phyloP scores from a whole-genome alignment of 1,140 invertebrate species.

The Drosophila ercepeae region DNA sequence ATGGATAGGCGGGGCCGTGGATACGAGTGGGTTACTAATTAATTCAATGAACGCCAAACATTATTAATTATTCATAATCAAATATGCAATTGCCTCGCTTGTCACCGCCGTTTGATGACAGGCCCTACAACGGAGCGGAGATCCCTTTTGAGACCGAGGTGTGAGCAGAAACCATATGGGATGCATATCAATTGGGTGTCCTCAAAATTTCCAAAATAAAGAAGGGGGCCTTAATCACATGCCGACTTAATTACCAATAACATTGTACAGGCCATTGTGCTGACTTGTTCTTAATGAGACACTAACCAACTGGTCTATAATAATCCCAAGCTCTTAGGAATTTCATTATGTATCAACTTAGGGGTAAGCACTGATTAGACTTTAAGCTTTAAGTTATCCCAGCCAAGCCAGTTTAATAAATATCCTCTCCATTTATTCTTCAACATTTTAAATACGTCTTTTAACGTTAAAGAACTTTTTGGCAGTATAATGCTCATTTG shows the following conservation, averaged over 20 bases:
- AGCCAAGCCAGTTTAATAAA: too few species aligned
- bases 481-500: neutral
- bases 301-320: conserved; percentile 11
- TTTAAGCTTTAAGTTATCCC: too few species aligned
- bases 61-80: conserved; percentile 82
- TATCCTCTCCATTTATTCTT: too few species aligned
- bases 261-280: conserved; percentile 18
- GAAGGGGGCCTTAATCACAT: conserved; percentile 29
- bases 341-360: too few species aligned
- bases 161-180: conserved; percentile 32
- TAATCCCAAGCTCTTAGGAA: neutral
- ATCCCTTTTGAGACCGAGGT: conserved; percentile 7
- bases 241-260: conserved; percentile 34
- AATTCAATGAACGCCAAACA: conserved; percentile 80
- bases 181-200: conserved; percentile 35
- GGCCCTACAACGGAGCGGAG: conserved; percentile 4
- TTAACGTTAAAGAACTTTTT: too few species aligned
- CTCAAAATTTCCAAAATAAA: conserved; percentile 1
- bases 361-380: too few species aligned
- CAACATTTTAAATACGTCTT: too few species aligned
- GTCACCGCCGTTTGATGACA: conserved; percentile 58
- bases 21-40: conserved; percentile 57
- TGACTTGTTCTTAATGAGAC: neutral
- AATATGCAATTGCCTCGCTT: conserved; percentile 76
- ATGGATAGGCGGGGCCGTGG: neutral